Base-by-base conservation (phyloP, 2,113 vertebrate species). In the Leucoraja erinaceus region DNA sequence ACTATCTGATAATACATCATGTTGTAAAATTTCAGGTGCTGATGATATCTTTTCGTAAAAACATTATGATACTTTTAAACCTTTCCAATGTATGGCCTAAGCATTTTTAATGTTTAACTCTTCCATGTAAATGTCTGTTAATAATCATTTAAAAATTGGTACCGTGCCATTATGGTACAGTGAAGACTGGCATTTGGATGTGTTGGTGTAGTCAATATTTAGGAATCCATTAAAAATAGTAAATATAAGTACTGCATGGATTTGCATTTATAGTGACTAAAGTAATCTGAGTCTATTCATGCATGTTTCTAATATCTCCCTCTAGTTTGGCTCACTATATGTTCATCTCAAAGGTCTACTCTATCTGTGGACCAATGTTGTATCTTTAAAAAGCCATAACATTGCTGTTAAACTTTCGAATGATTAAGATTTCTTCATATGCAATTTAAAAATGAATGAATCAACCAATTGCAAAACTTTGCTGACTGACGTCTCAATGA, bases 221-320 rank as follows among this genome's bases (percentile, higher is more conserved):
- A 18, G 83, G 83, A 72, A 88, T 88, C 61, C 14, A 88, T 61
- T 66, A 63, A 88, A 88, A 88, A 84, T 59, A 59, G 54, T 31
- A 28, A 86, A 72, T 20, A 72, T 20, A 72, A 86, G 22, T 12
- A 86, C 28, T 25, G 79, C 14, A 63, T 86, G 56, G 28, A 63
- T 59, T 86, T 86, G 5, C 56, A 31, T 90, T 90, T 68, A 38
- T 70, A 16, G 38, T 66, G 86, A 90, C 63, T 33, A 47, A 90
- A 70, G 66, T 88, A 31, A 63, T 88, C 61, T 63, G 59, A n/a
- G 31, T 88, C n/a, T 88, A 59, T 16, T 88, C 83, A 31, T 31
- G 59, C 59, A 63, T 88, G 59, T 14, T n/a, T 88, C 61, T 28
- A 83, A 83, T 56, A 79, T 20, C n/a, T 12, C 84, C 68, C 63